These are phyloP conservation scores for Rana temporaria DNA, from an alignment of 2,113 vertebrate species.

Conservation along the genomic window DNA sequence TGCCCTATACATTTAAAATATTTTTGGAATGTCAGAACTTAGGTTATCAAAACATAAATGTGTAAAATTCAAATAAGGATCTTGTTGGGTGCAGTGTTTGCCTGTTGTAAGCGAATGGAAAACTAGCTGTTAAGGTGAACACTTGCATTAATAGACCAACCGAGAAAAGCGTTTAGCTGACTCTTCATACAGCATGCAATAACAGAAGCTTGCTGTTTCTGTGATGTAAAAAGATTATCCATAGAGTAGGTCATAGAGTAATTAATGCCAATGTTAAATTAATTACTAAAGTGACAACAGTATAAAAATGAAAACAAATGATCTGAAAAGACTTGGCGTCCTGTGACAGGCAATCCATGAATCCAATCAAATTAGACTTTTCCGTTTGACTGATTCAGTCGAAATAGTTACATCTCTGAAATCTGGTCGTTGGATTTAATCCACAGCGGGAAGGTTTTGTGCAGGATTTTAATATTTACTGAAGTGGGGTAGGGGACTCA, in stretches of 20 bases:
- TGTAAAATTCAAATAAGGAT: too few species aligned
- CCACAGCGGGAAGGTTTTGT: not conserved
- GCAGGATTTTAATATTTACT: not conserved
- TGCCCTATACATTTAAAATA: too few species aligned
- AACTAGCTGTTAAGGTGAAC: too few species aligned
- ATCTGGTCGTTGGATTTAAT: conserved; percentile 9
- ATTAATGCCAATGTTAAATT: conserved; percentile 30
- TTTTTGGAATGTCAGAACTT: too few species aligned
- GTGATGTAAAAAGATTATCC: conserved; percentile 1
- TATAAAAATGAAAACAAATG: conserved; percentile 39
- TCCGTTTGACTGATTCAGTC: conserved; percentile 26
- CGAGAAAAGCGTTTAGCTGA: not conserved
- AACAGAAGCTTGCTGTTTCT: conserved; percentile 1
- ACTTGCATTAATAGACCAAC: too few species aligned
- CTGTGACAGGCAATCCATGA: conserved; percentile 56
- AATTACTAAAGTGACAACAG: conserved; percentile 45
- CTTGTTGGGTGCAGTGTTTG: too few species aligned
- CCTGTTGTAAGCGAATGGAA: too few species aligned
- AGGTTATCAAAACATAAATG: too few species aligned
- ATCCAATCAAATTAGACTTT: conserved; percentile 49
- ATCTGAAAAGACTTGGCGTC: conserved; percentile 55
- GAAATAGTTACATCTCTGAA: not conserved
- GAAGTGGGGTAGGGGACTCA: not conserved
- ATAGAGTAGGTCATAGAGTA: conserved; percentile 34
- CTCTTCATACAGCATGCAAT: not conserved